Evolutionary conservation across 2,113 vertebrate species (phyloP), one percentile per base, ranked within the genome.

Genomic region (Collichthys lucidus): DNA sequence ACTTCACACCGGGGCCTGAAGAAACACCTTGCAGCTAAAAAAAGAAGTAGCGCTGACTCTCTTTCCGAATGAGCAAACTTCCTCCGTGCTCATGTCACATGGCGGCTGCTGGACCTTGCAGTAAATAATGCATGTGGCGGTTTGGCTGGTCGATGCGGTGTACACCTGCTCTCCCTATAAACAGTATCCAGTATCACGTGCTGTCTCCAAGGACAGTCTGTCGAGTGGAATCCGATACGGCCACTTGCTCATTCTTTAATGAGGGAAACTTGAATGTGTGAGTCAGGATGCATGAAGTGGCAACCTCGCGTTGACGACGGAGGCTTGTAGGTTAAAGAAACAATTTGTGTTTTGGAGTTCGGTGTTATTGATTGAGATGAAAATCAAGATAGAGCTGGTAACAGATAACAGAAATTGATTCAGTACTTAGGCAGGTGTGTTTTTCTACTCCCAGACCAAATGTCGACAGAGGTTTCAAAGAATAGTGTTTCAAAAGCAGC

Each of bases 91-190:
- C 16, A 0, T 22, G 80, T 85, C 90, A 91, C 89, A 72, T 79
- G 82, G 74, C 53, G 24, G 66, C 79, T 78, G 88, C 77, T 26
- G 76, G 74, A 80, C 75, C 84, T 50, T 4, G 3, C 74, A 16
- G 65, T 94, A 70, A 95, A 95, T 95, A 91, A 94, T 94, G 71
- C 46, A 94, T 84, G 86, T 11, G 50, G 80, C 26, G 86, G 88
- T 79, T 57, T 20, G 61, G 55, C 56, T 15, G 70, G 85, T 86
- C 69, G 70, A 86, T 83, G 79, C 24, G 31, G 77, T 24, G 81
- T 63, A 91, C 93, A 92, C 88, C 86, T 92, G 87, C 83, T 89
- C 85, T 84, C 70, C 31, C 59, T 16, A n/a, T 74, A 77, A 85
- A 55, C 86, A 79, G 85, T 79, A 87, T 93, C 90, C 44, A 17